phyloP scores from a whole-genome alignment of 1,140 invertebrate species.

The Anagrus nilaparvatae region DNA sequence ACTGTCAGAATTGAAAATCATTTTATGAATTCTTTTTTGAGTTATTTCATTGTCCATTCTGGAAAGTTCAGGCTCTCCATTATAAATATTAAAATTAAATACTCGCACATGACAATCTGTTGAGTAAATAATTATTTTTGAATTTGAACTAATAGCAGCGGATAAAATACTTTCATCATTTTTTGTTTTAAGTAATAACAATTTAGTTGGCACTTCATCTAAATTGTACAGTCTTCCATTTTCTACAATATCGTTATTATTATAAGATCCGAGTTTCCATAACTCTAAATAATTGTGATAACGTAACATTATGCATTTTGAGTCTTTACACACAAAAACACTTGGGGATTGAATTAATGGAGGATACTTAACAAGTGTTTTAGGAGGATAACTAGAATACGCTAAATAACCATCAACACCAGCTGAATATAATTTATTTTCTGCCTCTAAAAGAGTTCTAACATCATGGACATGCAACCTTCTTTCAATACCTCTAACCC shows the following conservation, averaged over 20 bases:
- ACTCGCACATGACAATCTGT: slow-evolving; percentile 55
- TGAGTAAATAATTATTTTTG: slow-evolving; percentile 62
- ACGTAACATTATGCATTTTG: slow-evolving; percentile 55
- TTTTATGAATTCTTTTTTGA: slow-evolving; percentile 30
- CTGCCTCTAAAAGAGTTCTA: slow-evolving; percentile 52
- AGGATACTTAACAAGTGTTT: slow-evolving; percentile 58
- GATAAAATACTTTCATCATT: slow-evolving; percentile 53
- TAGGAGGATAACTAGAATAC: slow-evolving; percentile 51
- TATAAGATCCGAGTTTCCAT: slow-evolving; percentile 48
- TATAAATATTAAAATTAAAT: slow-evolving; percentile 51
- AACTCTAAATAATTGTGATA: slow-evolving; percentile 56
- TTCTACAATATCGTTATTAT: slow-evolving; percentile 21
- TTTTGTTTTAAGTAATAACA: slow-evolving; percentile 53
- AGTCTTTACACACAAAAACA: slow-evolving; percentile 46
- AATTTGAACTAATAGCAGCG: slow-evolving; percentile 56
- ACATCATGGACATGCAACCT: slow-evolving; percentile 79
- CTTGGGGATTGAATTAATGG: slow-evolving; percentile 54
- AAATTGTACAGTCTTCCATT: slow-evolving; percentile 29
- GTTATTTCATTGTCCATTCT: slow-evolving; percentile 26
- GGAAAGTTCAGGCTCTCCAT: slow-evolving; percentile 27
- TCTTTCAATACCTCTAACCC: slow-evolving; percentile 71
- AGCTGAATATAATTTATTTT: slow-evolving; percentile 62
- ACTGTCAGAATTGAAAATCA: slow-evolving; percentile 35
- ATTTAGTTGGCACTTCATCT: slow-evolving; percentile 50
- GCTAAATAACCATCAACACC: slow-evolving; percentile 69